A percentile compares a stretch with the other conserved stretches of the same genome.
Conservation (phyloP, 2,888 invertebrate genomes). For the Microctonus hyperodae region DNA sequence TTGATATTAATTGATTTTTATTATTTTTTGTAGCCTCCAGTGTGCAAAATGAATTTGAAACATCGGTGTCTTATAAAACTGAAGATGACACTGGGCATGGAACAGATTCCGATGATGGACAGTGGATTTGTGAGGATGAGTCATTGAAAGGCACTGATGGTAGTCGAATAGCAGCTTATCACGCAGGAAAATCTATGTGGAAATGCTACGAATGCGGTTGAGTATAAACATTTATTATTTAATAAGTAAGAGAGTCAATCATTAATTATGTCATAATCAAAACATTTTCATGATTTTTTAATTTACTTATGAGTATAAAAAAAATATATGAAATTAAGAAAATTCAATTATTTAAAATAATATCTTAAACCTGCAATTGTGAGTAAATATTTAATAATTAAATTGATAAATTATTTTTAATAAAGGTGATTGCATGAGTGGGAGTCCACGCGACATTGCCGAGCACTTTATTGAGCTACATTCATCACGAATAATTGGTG, state of each 20-base stretch:
- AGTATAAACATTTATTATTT: slow-evolving; percentile 35
- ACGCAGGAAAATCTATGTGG: slow-evolving; percentile 59
- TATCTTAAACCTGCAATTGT: neutral
- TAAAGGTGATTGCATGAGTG: slow-evolving; percentile 57
- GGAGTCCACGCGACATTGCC: slow-evolving; percentile 57
- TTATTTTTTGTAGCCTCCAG: slow-evolving; percentile 51
- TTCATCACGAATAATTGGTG: slow-evolving; percentile 50
- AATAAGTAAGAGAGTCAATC: too few species aligned
- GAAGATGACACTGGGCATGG: slow-evolving; percentile 58
- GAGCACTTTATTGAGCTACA: slow-evolving; percentile 59
- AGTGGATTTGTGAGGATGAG: slow-evolving; percentile 60
- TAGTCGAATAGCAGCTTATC: slow-evolving; percentile 60
- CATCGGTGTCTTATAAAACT: slow-evolving; percentile 57
- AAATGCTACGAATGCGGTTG: slow-evolving; percentile 61
- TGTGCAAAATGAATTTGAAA: slow-evolving; percentile 62
- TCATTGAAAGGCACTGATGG: slow-evolving; percentile 60
- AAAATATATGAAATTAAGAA: too few species aligned
- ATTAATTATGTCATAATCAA: too few species aligned
- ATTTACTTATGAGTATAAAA: neutral
- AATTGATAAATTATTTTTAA: neutral
- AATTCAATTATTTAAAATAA: too few species aligned
- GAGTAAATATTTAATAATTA: slow-evolving; percentile 4
- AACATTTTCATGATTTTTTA: too few species aligned
- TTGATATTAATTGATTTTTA: neutral
- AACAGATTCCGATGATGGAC: slow-evolving; percentile 59